A percentile compares a stretch with the other conserved stretches of the same genome.
phyloP scores from a whole-genome alignment of 1,140 invertebrate genomes.

The Anoplophora glabripennis region DNA sequence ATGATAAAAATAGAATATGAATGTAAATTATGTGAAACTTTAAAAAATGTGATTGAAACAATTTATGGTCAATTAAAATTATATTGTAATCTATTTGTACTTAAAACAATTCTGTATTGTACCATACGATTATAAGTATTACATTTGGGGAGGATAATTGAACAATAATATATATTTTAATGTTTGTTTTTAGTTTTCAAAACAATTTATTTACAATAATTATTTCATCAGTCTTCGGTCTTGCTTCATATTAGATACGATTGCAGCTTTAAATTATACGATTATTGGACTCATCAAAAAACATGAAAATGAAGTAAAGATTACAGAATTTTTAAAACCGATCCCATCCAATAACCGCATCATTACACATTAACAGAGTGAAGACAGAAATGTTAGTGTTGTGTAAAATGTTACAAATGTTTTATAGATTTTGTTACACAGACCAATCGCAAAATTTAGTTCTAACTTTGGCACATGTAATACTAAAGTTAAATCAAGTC shows the following conservation, averaged over 20 bases:
- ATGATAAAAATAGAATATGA: not conserved
- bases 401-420: slow-evolving; percentile 15
- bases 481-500: no score
- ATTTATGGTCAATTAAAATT: not conserved
- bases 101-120: slow-evolving; percentile 4
- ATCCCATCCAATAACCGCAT: not conserved
- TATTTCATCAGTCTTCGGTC: slow-evolving; percentile 34
- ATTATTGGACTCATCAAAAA: slow-evolving; percentile 1
- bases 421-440: slow-evolving; percentile 13
- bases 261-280: slow-evolving; percentile 10
- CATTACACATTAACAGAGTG: slow-evolving; percentile 1
- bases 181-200: slow-evolving; percentile 31
- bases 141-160: slow-evolving; percentile 11
- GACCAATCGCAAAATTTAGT: slow-evolving; percentile 29
- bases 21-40: not conserved
- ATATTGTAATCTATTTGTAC: not conserved
- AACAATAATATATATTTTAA: slow-evolving; percentile 21
- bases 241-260: slow-evolving; percentile 20
- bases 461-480: no score
- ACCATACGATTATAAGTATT: slow-evolving; percentile 11
- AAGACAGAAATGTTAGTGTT: slow-evolving; percentile 19
- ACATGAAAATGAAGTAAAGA: not conserved
- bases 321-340: not conserved
- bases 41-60: not conserved
- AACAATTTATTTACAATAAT: slow-evolving; percentile 31